phyloP scores from a whole-genome alignment of 2,888 invertebrate genomes.

The Eueremaeus valkanovi region DNA sequence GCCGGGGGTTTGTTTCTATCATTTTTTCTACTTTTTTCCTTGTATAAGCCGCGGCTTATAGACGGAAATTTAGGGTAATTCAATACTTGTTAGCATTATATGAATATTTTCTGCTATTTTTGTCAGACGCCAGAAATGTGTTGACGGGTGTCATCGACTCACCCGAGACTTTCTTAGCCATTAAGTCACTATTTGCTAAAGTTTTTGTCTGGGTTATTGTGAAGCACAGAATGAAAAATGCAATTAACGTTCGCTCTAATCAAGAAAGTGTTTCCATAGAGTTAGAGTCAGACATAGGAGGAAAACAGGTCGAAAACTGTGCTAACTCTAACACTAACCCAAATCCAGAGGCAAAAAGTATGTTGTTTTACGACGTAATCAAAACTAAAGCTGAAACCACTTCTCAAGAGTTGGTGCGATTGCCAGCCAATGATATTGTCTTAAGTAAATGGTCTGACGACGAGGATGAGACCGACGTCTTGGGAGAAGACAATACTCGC shows the following conservation, averaged over 20 bases:
- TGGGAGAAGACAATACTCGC: not conserved
- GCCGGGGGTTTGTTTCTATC: no score
- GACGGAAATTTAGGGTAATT: no score
- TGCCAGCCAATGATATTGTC: not conserved
- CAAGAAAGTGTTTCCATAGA: conserved; percentile 19
- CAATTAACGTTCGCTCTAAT: not conserved
- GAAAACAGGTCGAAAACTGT: conserved; percentile 18
- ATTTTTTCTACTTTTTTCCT: no score
- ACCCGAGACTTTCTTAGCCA: conserved; percentile 51
- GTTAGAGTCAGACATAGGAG: not conserved
- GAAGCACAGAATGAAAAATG: conserved; percentile 46
- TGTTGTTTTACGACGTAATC: conserved; percentile 5
- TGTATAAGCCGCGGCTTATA: no score
- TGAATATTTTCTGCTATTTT: conserved; percentile 24
- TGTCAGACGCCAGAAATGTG: conserved; percentile 54
- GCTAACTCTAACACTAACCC: not conserved
- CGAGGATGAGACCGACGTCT: conserved; percentile 7
- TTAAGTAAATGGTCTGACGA: conserved; percentile 28
- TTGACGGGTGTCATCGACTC: conserved; percentile 55
- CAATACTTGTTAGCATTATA: no score
- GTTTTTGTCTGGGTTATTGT: conserved; percentile 53
- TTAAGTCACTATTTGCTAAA: conserved; percentile 52
- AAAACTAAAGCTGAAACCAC: not conserved
- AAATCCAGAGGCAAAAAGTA: conserved; percentile 3
- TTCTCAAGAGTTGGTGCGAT: not conserved